phyloP scores from a whole-genome alignment of 2,797 vertebrate genomes.

The Leucoraja ocellata region DNA sequence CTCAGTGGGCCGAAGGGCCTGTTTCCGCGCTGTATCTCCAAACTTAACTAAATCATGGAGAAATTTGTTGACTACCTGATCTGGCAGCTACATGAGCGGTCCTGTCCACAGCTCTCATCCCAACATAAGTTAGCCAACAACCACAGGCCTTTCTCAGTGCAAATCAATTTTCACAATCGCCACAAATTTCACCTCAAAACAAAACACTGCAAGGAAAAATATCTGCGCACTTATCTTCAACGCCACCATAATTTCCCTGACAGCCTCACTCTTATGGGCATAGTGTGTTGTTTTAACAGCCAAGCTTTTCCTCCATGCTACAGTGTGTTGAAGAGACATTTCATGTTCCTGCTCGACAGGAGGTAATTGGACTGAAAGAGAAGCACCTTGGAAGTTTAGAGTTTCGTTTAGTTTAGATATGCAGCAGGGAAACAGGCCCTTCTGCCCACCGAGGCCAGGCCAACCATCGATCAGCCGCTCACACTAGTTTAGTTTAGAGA shows the following conservation, averaged over 20 bases:
- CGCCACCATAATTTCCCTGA: neutral
- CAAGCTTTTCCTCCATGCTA: neutral
- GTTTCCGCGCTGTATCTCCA: too few relatives aligned
- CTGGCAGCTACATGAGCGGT: neutral
- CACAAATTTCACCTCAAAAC: conserved; percentile 7
- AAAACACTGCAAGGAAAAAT: neutral
- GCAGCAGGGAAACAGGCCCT: too few relatives aligned
- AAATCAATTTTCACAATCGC: neutral
- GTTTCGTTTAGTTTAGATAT: too few relatives aligned
- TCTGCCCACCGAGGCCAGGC: too few relatives aligned
- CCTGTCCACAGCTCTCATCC: neutral
- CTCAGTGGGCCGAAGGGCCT: too few relatives aligned
- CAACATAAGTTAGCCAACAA: neutral
- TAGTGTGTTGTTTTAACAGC: neutral
- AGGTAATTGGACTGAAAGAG: neutral
- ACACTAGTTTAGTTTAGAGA: too few relatives aligned
- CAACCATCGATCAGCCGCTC: too few relatives aligned
- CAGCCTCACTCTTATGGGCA: neutral
- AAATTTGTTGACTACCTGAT: conserved; percentile 17
- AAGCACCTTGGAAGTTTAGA: too few relatives aligned
- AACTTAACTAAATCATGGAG: neutral
- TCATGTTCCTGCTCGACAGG: neutral
- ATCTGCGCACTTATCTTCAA: neutral
- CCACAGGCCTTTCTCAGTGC: neutral
- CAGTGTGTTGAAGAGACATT: neutral